These are phyloP conservation scores for Anthophora plumipes DNA, from an alignment of 2,888 invertebrate species.

Conservation along the genomic window DNA sequence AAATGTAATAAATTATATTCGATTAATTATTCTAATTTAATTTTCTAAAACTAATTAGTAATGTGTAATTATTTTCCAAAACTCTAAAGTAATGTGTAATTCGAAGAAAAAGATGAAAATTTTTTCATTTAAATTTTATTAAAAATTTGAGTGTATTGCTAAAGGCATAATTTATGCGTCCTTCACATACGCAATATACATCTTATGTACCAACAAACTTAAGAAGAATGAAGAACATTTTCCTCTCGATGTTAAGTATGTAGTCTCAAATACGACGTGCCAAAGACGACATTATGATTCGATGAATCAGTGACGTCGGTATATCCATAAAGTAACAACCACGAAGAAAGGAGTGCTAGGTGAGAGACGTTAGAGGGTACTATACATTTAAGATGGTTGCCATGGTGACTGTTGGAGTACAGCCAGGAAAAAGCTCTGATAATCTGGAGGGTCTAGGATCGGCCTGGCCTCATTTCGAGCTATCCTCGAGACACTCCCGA, in stretches of 20 bases:
- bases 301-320: slow-evolving; percentile 70
- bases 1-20: too few relatives aligned
- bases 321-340: slow-evolving; percentile 64
- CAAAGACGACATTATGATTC: slow-evolving; percentile 58
- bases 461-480: slow-evolving; percentile 77
- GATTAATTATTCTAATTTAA: too few relatives aligned
- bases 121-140: too few relatives aligned
- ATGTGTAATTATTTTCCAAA: too few relatives aligned
- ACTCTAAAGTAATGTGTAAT: too few relatives aligned
- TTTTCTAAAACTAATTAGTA: too few relatives aligned
- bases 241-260: slow-evolving; percentile 1
- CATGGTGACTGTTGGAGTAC: slow-evolving; percentile 79
- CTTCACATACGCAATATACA: not conserved
- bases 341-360: slow-evolving; percentile 25
- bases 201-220: slow-evolving; percentile 9
- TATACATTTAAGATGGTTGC: slow-evolving; percentile 79
- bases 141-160: too few relatives aligned
- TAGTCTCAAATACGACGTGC: slow-evolving; percentile 22
- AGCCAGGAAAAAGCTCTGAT: slow-evolving; percentile 80
- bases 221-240: slow-evolving; percentile 2
- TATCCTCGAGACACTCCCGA: slow-evolving; percentile 63
- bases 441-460: slow-evolving; percentile 77
- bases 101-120: too few relatives aligned
- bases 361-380: slow-evolving; percentile 42
- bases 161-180: too few relatives aligned